phyloP scores from a whole-genome alignment of 1,140 invertebrate species.

The Euwallacea fornicatus region DNA sequence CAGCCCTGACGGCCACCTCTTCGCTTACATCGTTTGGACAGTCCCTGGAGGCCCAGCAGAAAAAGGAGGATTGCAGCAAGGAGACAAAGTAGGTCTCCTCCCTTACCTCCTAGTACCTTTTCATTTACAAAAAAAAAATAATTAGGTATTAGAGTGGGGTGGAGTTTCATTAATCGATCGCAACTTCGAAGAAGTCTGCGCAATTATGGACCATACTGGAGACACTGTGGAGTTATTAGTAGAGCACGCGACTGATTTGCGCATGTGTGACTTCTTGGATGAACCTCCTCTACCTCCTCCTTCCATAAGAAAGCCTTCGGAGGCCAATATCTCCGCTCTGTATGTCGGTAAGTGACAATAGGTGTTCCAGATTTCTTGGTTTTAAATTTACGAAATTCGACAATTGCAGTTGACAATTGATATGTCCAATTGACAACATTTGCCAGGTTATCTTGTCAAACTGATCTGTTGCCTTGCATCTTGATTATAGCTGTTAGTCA shows the following conservation, averaged over 20 bases:
- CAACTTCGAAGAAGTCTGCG: conserved; percentile 86
- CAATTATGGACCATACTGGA: conserved; percentile 80
- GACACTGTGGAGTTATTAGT: conserved; percentile 82
- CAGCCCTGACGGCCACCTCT: conserved; percentile 77
- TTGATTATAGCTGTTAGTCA: too few species aligned
- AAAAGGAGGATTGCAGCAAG: conserved; percentile 80
- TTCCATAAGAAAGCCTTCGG: conserved; percentile 48
- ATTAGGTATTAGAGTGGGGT: conserved; percentile 75
- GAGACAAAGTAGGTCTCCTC: conserved; percentile 63
- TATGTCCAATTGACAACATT: too few species aligned
- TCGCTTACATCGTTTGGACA: conserved; percentile 89
- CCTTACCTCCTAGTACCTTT: neutral
- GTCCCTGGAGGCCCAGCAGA: conserved; percentile 88
- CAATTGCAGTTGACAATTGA: too few species aligned
- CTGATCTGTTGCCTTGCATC: too few species aligned
- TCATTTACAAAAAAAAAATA: neutral
- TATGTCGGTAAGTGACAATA: conserved; percentile 48
- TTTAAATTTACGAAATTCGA: too few species aligned
- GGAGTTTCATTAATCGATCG: conserved; percentile 83
- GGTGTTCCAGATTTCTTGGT: too few species aligned
- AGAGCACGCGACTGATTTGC: conserved; percentile 72
- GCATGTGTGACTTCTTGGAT: conserved; percentile 68
- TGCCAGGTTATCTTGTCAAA: too few species aligned
- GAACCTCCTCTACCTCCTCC: conserved; percentile 55
- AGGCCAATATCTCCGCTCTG: conserved; percentile 47